These are phyloP conservation scores for Drosophila suboccidentalis DNA, from an alignment of 2,888 invertebrate genomes.

Conservation along the genomic window DNA sequence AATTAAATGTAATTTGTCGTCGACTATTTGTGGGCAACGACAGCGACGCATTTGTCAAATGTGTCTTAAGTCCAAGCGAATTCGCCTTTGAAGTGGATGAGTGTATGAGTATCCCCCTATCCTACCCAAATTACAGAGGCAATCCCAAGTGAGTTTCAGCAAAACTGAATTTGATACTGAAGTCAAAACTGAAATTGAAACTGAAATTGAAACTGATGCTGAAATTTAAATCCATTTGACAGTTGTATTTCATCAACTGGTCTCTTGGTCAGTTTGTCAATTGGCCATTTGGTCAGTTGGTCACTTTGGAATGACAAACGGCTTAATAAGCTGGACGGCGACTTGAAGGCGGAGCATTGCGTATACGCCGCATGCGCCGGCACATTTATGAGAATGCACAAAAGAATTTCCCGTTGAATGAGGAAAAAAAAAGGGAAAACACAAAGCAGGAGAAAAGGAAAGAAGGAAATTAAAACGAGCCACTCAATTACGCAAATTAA, in stretches of 20 bases:
- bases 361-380: conserved; percentile 54
- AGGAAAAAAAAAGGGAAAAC: conserved; percentile 5
- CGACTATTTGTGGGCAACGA: conserved; percentile 63
- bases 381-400: conserved; percentile 44
- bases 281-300: conserved; percentile 28
- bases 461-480: conserved; percentile 71
- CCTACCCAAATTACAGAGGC: not conserved
- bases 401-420: conserved; percentile 23
- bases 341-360: conserved; percentile 20
- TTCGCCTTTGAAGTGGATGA: conserved; percentile 42
- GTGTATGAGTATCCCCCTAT: not conserved
- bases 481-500: conserved; percentile 82
- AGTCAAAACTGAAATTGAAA: conserved; percentile 22
- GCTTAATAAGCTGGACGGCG: conserved; percentile 42
- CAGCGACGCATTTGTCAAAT: conserved; percentile 58
- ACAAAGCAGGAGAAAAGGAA: not conserved
- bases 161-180: conserved; percentile 26
- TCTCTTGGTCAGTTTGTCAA: conserved; percentile 15
- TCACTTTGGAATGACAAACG: conserved; percentile 35
- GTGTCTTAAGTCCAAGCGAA: conserved; percentile 28
- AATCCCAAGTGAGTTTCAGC: not conserved
- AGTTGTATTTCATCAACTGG: conserved; percentile 19
- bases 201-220: conserved; percentile 22
- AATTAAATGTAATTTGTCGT: conserved; percentile 80
- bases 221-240: conserved; percentile 29